phyloP scores from a whole-genome alignment of 2,888 invertebrate species.

The Apamea epomidion region DNA sequence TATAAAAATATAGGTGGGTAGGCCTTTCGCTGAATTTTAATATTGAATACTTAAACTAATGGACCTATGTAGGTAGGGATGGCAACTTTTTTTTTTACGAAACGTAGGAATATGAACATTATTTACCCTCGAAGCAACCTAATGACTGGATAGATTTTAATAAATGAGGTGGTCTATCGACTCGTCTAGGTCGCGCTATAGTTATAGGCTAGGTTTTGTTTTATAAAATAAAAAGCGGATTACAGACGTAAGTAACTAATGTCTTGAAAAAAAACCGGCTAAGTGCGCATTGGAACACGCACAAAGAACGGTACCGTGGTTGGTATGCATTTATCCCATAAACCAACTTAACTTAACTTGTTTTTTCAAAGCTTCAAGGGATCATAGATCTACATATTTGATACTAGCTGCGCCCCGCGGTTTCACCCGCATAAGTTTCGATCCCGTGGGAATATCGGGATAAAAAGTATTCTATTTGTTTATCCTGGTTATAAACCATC shows the following conservation, averaged over 20 bases:
- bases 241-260: background rate
- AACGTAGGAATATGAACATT: no score
- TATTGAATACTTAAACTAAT: slow-evolving; percentile 23
- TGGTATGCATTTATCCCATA: background rate
- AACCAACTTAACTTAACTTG: background rate
- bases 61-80: background rate
- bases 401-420: background rate
- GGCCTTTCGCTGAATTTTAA: background rate
- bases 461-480: no score
- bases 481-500: no score
- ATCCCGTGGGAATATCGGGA: no score
- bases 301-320: background rate
- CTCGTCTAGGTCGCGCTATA: background rate
- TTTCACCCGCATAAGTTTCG: no score
- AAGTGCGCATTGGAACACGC: background rate
- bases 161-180: no score
- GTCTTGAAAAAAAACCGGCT: background rate
- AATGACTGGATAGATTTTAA: background rate
- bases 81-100: background rate
- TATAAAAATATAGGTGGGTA: background rate
- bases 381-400: background rate
- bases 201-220: background rate
- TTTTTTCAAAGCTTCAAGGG: background rate
- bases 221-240: background rate
- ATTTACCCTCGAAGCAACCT: background rate